Percentiles rank a stretch among this genome's conserved stretches.
Conservation (phyloP, 2,797 vertebrate genomes). For the Arrhamphus sclerolepis region DNA sequence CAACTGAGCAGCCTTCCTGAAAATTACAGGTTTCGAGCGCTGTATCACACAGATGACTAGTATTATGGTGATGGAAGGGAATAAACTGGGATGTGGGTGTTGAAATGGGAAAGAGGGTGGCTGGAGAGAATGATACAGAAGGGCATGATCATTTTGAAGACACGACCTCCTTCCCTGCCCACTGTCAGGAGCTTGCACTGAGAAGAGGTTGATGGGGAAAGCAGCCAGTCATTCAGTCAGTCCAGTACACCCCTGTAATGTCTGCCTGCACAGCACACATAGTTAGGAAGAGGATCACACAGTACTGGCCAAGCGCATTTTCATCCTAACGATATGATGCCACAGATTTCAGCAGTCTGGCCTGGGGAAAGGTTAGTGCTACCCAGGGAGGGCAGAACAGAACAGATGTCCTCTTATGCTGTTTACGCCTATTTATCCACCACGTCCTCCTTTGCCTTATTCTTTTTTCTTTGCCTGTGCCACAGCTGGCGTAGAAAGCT, state of each 20-base stretch:
- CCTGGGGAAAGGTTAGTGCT: slow-evolving; percentile 24
- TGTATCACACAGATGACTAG: slow-evolving; percentile 61
- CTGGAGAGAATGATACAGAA: slow-evolving; percentile 23
- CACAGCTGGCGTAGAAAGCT: slow-evolving; percentile 59
- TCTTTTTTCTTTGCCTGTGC: slow-evolving; percentile 38
- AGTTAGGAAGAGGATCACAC: background rate
- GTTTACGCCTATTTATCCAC: slow-evolving; percentile 30
- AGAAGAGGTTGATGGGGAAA: slow-evolving; percentile 19
- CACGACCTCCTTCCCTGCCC: slow-evolving; percentile 47
- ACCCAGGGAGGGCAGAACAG: slow-evolving; percentile 9
- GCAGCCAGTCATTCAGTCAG: slow-evolving; percentile 25
- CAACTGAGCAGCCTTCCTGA: slow-evolving; percentile 32
- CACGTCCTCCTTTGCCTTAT: slow-evolving; percentile 25
- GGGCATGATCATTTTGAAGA: slow-evolving; percentile 25
- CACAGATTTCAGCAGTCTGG: slow-evolving; percentile 20
- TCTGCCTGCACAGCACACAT: slow-evolving; percentile 1
- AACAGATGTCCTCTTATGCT: slow-evolving; percentile 39
- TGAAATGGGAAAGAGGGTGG: slow-evolving; percentile 32
- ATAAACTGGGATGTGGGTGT: slow-evolving; percentile 59
- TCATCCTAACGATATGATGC: slow-evolving; percentile 17
- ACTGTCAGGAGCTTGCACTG: slow-evolving; percentile 20
- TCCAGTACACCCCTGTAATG: slow-evolving; percentile 2
- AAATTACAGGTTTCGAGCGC: slow-evolving; percentile 64
- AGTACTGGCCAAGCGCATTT: slow-evolving; percentile 15
- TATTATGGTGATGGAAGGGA: slow-evolving; percentile 61